Evolutionary conservation across 2,797 vertebrate genomes (phyloP).

Genomic region (Dendrocincla fuliginosa): DNA sequence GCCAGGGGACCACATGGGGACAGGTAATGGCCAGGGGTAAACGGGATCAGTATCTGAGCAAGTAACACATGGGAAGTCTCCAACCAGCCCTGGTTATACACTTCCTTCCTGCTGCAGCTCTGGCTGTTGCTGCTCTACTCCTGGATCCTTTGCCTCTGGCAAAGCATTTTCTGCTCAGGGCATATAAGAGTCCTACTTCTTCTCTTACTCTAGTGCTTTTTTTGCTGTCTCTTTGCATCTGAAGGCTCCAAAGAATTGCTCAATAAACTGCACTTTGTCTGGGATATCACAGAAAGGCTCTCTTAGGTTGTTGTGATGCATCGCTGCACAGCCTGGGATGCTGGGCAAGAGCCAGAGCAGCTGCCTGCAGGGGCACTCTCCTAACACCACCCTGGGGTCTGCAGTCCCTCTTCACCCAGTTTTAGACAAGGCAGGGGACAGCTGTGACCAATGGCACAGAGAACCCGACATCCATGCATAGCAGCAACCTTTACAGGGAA

Average conservation of each 20-base stretch:
- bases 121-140: background rate
- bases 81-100: no score
- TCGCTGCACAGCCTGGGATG: background rate
- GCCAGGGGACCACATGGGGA: background rate
- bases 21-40: background rate
- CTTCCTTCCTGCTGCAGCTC: background rate
- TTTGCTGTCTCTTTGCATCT: background rate
- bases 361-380: rapidly evolving
- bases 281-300: background rate
- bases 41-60: background rate
- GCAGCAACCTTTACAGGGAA: rapidly evolving
- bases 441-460: background rate
- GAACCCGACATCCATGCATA: no score
- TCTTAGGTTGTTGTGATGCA: background rate
- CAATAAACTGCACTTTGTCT: background rate
- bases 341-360: background rate
- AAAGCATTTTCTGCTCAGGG: background rate
- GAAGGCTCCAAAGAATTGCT: background rate
- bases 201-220: background rate
- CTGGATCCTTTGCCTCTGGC: background rate
- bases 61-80: background rate
- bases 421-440: background rate
- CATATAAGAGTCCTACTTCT: background rate
- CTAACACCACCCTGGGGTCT: rapidly evolving
- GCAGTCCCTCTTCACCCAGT: background rate